Evolutionary conservation across 1,140 invertebrate genomes (phyloP), one percentile per base, ranked within the genome.

Genomic region (Mercenaria mercenaria): DNA sequence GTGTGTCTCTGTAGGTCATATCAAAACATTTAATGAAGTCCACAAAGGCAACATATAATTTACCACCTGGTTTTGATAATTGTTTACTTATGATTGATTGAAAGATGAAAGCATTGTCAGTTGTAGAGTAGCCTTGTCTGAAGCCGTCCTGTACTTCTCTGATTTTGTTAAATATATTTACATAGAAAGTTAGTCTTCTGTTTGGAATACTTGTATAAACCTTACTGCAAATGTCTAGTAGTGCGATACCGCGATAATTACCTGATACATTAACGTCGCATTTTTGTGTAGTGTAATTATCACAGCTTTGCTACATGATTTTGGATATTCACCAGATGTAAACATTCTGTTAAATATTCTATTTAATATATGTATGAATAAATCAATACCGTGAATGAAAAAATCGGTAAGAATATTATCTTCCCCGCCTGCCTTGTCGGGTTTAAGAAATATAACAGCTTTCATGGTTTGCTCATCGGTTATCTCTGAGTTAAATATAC

Each of bases 71-170:
- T 39, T 87, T 77, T n/a, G 84, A 81, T 72, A 88, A 74, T 59
- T 81, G 69, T 74, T 89, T 89, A 37, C 34, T 76, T 82, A 89
- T 77, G 32, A 89, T 43, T n/a, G 64, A 59, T 37, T 26, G 23
- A 1, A 89, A 26, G 32, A 77, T 50, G 26, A 89, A 89, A n/a
- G 67, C 79, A 83, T 83, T 89, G 37, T 89, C 88, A 15, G 61
- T 89, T 26, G 87, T 89, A 0, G 76, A 89, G 74, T 74, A 82
- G 10, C 77, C 77, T 67, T n/a, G 6, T 20, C 87, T 43, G 52
- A 89, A 89, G 41, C 86, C 41, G 8, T 69, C 72, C 77, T 87
- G 69, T 39, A 23, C 32, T 39, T 77, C 84, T 29, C 23, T 11
- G 6, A 87, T 56, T 72, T 77, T 39, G 3, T 61, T 34, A 59